Conservation (phyloP, 2,797 vertebrate species). For the Enteromius fasciolatus region DNA sequence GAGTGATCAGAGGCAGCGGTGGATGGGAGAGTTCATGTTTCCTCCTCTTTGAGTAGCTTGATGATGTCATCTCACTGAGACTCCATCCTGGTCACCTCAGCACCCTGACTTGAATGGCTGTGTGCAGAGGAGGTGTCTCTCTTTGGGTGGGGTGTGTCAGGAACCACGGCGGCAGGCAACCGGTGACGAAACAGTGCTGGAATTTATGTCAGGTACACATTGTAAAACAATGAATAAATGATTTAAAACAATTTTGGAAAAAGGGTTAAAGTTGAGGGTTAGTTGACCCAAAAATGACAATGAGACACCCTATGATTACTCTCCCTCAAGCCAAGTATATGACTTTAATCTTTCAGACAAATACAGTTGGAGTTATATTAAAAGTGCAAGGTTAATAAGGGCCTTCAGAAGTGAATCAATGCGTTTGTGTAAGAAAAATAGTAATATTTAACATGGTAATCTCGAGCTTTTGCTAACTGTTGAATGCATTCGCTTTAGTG, state of each 20-base stretch:
- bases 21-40: slow-evolving; percentile 32
- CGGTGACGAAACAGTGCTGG: slow-evolving; percentile 64
- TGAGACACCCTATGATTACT: not conserved
- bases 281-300: not conserved
- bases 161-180: slow-evolving; percentile 67
- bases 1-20: not conserved
- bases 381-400: not conserved
- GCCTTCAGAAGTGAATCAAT: not conserved
- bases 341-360: not conserved
- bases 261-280: not conserved
- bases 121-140: slow-evolving; percentile 74
- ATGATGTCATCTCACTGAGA: slow-evolving; percentile 64
- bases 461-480: too few species aligned
- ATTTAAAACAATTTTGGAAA: not conserved
- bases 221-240: not conserved
- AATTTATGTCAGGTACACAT: slow-evolving; percentile 70
- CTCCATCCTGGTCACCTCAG: slow-evolving; percentile 53
- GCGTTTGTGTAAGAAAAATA: not conserved
- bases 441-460: not conserved
- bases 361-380: not conserved
- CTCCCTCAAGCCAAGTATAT: not conserved
- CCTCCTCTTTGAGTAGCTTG: slow-evolving; percentile 19
- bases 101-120: slow-evolving; percentile 78
- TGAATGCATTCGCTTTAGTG: too few species aligned
- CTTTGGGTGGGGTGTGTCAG: slow-evolving; percentile 76